Percentiles rank a stretch among this genome's conserved stretches.
phyloP scores from a whole-genome alignment of 2,888 invertebrate genomes.

The Metallyticus violacea region DNA sequence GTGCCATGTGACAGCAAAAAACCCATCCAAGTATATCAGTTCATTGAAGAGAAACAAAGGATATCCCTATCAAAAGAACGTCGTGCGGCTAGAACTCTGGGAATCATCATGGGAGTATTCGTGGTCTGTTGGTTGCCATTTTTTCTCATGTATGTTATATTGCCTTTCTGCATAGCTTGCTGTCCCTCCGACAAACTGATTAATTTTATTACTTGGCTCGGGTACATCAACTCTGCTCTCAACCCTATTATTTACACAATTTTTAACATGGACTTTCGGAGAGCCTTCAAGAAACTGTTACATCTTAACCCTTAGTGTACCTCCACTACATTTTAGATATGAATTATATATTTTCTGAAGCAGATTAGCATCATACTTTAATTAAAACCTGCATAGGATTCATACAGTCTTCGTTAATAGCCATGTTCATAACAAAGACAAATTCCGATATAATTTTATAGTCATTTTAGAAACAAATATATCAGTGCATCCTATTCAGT shows the following conservation, averaged over 20 bases:
- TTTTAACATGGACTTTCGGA: conserved; percentile 89
- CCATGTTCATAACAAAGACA: no score
- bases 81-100: conserved; percentile 89
- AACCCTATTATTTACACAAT: conserved; percentile 95
- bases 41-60: conserved; percentile 83
- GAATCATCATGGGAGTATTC: conserved; percentile 97
- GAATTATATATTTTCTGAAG: no score
- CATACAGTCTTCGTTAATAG: no score
- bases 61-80: conserved; percentile 92
- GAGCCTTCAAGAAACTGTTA: conserved; percentile 81
- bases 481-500: no score
- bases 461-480: no score
- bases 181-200: conserved; percentile 76
- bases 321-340: no score
- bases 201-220: conserved; percentile 91
- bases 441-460: no score
- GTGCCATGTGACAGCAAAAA: conserved; percentile 65
- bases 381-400: no score
- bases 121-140: conserved; percentile 98
- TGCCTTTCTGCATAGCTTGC: conserved; percentile 82
- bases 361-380: no score
- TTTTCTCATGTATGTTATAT: conserved; percentile 91
- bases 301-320: conserved; percentile 54
- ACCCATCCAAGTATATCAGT: conserved; percentile 40
- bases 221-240: conserved; percentile 85